Evolutionary conservation across 2,797 vertebrate genomes (phyloP).

Genomic region (Tolypeutes matacus): DNA sequence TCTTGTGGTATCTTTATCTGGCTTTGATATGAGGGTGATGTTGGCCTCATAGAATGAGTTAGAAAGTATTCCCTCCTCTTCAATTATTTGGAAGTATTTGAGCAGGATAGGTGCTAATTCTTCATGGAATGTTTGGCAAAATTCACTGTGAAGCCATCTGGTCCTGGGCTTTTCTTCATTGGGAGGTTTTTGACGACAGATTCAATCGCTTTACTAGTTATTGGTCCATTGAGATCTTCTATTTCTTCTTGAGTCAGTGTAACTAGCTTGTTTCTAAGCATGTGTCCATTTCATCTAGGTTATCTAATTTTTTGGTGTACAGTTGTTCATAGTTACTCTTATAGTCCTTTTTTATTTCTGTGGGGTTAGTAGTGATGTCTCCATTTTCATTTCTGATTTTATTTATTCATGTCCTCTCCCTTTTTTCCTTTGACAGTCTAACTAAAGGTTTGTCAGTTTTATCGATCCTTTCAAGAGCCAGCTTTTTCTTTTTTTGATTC

Average conservation of each 20-base stretch:
- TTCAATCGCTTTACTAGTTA: too few relatives aligned
- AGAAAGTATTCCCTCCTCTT: background rate
- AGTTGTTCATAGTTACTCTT: background rate
- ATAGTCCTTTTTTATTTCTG: background rate
- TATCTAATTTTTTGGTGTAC: background rate
- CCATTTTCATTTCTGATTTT: too few relatives aligned
- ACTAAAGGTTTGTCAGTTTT: too few relatives aligned
- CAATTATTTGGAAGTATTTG: too few relatives aligned
- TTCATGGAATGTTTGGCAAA: background rate
- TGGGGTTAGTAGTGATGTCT: background rate
- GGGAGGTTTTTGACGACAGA: too few relatives aligned
- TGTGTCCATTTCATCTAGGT: background rate
- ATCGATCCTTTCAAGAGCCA: too few relatives aligned
- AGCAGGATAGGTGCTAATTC: background rate
- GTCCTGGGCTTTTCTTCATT: too few relatives aligned
- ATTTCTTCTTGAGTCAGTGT: background rate
- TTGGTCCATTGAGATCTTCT: too few relatives aligned
- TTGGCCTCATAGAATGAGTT: background rate
- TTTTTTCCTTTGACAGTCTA: too few relatives aligned
- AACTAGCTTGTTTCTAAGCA: background rate
- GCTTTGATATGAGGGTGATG: background rate
- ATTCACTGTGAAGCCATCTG: background rate
- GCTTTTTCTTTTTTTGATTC: background rate
- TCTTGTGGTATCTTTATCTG: background rate
- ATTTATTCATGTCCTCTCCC: too few relatives aligned